A percentile compares a stretch with the other conserved stretches of the same genome.
These are phyloP conservation scores for Petrophora chlorosata DNA, from an alignment of 2,888 invertebrate genomes.

Conservation along the genomic window DNA sequence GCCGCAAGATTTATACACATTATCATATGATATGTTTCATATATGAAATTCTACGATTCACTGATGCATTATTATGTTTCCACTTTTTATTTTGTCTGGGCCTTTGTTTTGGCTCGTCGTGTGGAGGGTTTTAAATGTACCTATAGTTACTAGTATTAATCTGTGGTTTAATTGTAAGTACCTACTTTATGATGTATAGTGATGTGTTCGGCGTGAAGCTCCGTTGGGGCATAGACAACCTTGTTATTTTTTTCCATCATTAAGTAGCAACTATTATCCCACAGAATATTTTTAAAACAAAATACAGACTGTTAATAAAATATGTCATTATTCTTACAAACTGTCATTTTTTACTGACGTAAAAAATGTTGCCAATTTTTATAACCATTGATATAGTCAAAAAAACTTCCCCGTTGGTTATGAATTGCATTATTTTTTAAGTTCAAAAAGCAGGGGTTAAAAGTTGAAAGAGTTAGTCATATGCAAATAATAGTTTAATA, in stretches of 20 bases:
- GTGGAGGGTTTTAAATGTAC: too few relatives aligned
- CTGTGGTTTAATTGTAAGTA: constrained; percentile 50
- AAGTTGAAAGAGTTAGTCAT: constrained; percentile 20
- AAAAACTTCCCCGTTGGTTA: constrained; percentile 8
- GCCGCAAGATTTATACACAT: constrained; percentile 74
- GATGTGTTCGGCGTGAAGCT: constrained; percentile 23
- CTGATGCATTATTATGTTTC: constrained; percentile 73
- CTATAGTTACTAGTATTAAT: too few relatives aligned
- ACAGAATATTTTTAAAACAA: not conserved
- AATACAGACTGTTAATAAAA: not conserved
- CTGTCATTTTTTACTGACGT: not conserved
- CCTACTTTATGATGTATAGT: constrained; percentile 35
- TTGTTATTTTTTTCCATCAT: not conserved
- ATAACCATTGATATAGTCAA: too few relatives aligned
- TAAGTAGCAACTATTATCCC: not conserved
- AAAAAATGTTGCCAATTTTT: too few relatives aligned
- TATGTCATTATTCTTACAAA: not conserved
- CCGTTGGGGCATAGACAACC: constrained; percentile 18
- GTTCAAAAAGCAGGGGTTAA: constrained; percentile 15
- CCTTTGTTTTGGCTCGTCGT: constrained; percentile 66
- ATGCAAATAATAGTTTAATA: constrained; percentile 18
- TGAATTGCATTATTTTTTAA: constrained; percentile 13
- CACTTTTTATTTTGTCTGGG: constrained; percentile 70
- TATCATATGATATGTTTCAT: constrained; percentile 35
- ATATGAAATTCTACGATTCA: constrained; percentile 73